Base-by-base conservation (phyloP, 2,888 invertebrate genomes). In the Ichneumon xanthorius region DNA sequence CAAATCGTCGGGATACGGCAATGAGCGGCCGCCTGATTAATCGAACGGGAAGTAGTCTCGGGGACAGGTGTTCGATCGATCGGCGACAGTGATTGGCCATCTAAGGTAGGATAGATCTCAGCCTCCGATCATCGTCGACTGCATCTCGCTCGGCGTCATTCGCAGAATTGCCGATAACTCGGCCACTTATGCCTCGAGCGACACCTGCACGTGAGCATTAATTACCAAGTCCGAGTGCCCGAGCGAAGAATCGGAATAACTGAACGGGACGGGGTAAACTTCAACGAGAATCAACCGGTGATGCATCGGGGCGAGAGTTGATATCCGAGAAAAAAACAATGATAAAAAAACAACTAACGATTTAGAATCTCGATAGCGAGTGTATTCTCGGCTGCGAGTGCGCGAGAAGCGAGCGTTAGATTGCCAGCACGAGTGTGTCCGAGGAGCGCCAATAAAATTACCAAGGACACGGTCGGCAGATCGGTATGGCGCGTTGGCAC, bases 361-460 rank as follows among this genome's bases (percentile, higher is more conserved):
- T 77, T 63, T 65, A 68, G 67, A 72, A 81, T 68, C 50, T 68
- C n/a, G 61, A 84, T 84, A 58, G 61, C 73, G 55, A 63, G 78
- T 61, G 84, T 78, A 63, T 55, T 7, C 50, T 26, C 37, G 14
- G n/a, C 16, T 26, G 58, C 48, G 48, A 48, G 26, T 55, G 68
- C 77, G 45, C 37, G 58, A 63, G 40, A 63, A 72, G 55, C 71
- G 71, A 33, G 68, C 45, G 61, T 72, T 50, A 48, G 40, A 50
- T 71, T 61, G 61, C 50, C 45, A 37, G 63, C 50, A 16, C 73
- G 78, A 79, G 53, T 63, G 30, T 80, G 61, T 72, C 30, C 14
- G 79, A 72, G 67, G 71, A 79, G 79, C 76, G 76, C 40, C 40
- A 79, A 73, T 81, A 76, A 80, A 80, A 75, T 71, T 61, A 85